Evolutionary conservation across 2,797 vertebrate genomes (phyloP).

Genomic region (Sternotherus odoratus): DNA sequence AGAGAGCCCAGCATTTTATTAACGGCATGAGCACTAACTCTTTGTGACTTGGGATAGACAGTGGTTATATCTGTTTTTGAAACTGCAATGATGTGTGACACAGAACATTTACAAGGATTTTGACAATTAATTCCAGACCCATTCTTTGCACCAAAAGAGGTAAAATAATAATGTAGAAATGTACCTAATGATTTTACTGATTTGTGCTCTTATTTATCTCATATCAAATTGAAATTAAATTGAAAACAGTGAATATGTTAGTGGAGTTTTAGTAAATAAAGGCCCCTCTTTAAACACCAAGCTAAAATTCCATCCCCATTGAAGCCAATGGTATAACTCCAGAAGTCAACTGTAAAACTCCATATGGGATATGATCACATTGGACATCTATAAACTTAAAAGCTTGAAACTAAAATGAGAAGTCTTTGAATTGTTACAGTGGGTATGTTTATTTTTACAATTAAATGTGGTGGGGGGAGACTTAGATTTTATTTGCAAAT

Average conservation of each 20-base stretch:
- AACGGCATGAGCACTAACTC: background rate
- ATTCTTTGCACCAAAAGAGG: background rate
- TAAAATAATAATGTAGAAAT: background rate
- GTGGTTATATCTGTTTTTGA: rapidly evolving
- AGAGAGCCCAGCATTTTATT: background rate
- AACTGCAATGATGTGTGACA: background rate
- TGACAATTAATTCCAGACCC: slow-evolving; percentile 2
- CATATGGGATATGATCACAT: background rate
- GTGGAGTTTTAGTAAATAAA: slow-evolving; percentile 42
- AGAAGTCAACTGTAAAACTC: background rate
- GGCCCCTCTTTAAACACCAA: background rate
- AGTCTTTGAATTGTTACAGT: background rate
- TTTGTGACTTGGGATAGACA: slow-evolving; percentile 36
- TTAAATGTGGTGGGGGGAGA: slow-evolving; percentile 24
- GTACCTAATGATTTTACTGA: background rate
- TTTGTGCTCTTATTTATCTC: background rate
- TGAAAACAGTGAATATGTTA: slow-evolving; percentile 20
- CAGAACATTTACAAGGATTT: background rate
- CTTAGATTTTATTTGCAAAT: slow-evolving; percentile 20
- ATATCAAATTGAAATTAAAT: slow-evolving; percentile 31
- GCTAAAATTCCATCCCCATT: slow-evolving; percentile 13
- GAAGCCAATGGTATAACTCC: slow-evolving; percentile 1
- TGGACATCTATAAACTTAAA: background rate
- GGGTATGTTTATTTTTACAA: slow-evolving; percentile 27
- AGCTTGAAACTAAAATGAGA: slow-evolving; percentile 13